Evolutionary conservation across 2,113 vertebrate genomes (phyloP).

Genomic region (Tychaedon coryphoeus): DNA sequence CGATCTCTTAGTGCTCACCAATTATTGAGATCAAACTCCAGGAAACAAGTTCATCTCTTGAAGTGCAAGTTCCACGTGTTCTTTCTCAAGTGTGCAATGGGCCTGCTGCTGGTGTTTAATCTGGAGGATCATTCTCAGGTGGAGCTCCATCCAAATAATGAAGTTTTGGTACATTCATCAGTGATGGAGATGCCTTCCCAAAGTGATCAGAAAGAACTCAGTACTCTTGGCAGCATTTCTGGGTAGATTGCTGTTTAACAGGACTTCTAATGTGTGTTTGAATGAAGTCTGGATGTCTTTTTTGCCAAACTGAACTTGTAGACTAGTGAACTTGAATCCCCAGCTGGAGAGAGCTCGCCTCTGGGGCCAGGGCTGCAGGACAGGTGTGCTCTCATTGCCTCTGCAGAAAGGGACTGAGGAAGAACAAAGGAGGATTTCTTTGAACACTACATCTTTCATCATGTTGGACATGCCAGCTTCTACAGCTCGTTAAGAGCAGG

Average conservation of each 20-base stretch:
- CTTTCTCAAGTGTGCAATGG: not conserved
- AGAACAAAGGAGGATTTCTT: not conserved
- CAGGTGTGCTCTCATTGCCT: not conserved
- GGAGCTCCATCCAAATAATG: not conserved
- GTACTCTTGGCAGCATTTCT: not conserved
- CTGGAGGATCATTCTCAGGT: not conserved
- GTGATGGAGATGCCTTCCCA: not conserved
- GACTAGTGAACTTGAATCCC: not conserved
- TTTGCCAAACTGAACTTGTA: not conserved
- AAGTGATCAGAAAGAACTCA: not conserved
- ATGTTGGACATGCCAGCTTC: not conserved
- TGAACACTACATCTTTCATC: not conserved
- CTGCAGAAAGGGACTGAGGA: not conserved
- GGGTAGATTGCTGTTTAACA: not conserved
- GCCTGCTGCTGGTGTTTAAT: not conserved
- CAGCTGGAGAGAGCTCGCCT: not conserved
- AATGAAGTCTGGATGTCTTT: not conserved
- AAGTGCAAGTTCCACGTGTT: not conserved
- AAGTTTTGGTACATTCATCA: not conserved
- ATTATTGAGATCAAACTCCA: not conserved
- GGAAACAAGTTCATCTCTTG: not conserved
- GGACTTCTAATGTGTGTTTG: not conserved
- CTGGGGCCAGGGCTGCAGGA: not conserved
- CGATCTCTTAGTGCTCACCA: rapidly evolving
- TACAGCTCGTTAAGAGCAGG: constrained; percentile 27